Conservation (phyloP, 2,113 vertebrate species). For the Hoplias malabaricus region DNA sequence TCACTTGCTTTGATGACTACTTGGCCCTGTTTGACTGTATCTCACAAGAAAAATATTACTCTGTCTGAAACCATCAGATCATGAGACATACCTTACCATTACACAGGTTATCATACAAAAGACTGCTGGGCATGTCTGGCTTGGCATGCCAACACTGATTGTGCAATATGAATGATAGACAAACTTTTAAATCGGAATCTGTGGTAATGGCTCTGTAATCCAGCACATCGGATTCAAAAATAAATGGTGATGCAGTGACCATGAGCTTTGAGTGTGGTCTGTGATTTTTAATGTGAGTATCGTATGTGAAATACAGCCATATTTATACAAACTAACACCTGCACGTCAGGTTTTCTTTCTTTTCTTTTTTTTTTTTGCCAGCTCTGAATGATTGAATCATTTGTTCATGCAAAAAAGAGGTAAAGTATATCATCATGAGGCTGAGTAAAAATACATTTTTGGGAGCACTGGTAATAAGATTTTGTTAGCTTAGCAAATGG, state of each 20-base stretch:
- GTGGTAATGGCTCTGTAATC: not conserved
- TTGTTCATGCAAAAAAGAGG: too few relatives aligned
- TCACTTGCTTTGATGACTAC: not conserved
- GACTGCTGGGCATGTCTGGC: not conserved
- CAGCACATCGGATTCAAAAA: not conserved
- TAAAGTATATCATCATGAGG: too few relatives aligned
- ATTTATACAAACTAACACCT: not conserved
- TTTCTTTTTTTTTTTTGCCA: too few relatives aligned
- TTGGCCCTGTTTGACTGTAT: not conserved
- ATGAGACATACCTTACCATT: not conserved
- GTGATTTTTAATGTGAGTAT: not conserved
- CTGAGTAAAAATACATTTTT: too few relatives aligned
- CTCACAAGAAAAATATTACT: conserved; percentile 25
- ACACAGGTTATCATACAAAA: not conserved
- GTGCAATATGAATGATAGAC: not conserved
- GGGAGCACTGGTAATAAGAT: too few relatives aligned
- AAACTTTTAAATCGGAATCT: too few relatives aligned
- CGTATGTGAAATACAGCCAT: too few relatives aligned
- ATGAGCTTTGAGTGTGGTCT: not conserved
- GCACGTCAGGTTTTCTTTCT: not conserved
- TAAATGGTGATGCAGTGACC: not conserved
- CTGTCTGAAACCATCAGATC: not conserved
- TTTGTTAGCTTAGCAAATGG: too few relatives aligned
- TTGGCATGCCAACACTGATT: not conserved
- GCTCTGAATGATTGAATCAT: too few relatives aligned